These are phyloP conservation scores for Phymanthus crucifer DNA, from an alignment of 92 coral and sea anemone genomes.

Conservation along the genomic window DNA sequence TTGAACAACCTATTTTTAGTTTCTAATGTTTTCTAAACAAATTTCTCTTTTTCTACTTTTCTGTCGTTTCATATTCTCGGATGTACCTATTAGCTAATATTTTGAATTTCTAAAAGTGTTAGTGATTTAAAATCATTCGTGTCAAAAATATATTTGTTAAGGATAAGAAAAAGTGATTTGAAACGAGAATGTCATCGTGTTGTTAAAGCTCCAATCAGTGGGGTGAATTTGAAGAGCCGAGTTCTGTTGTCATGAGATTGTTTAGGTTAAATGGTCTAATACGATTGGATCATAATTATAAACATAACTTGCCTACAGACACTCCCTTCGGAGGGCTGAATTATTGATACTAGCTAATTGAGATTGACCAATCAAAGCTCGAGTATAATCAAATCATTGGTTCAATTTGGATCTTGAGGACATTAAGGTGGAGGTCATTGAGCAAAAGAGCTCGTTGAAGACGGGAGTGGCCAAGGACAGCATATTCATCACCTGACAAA, in stretches of 20 bases:
- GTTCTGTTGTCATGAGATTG: constrained; percentile 38
- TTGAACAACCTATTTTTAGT: background rate
- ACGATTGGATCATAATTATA: constrained; percentile 40
- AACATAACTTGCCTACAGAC: constrained; percentile 18
- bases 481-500: constrained; percentile 6
- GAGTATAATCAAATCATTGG: constrained; percentile 46
- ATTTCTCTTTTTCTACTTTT: background rate
- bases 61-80: background rate
- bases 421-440: constrained; percentile 31
- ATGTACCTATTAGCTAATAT: background rate
- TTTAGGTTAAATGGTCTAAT: constrained; percentile 52
- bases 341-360: constrained; percentile 14
- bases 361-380: constrained; percentile 46
- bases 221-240: background rate
- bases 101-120: background rate
- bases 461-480: constrained; percentile 16
- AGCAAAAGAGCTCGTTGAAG: constrained; percentile 4
- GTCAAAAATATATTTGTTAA: background rate
- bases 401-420: constrained; percentile 50
- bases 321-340: constrained; percentile 4
- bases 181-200: background rate
- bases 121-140: background rate
- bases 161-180: constrained; percentile 1
- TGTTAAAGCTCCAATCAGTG: constrained; percentile 15
- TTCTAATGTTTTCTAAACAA: background rate